Conservation (phyloP, 1,140 invertebrate genomes). For the Gryllus bimaculatus region DNA sequence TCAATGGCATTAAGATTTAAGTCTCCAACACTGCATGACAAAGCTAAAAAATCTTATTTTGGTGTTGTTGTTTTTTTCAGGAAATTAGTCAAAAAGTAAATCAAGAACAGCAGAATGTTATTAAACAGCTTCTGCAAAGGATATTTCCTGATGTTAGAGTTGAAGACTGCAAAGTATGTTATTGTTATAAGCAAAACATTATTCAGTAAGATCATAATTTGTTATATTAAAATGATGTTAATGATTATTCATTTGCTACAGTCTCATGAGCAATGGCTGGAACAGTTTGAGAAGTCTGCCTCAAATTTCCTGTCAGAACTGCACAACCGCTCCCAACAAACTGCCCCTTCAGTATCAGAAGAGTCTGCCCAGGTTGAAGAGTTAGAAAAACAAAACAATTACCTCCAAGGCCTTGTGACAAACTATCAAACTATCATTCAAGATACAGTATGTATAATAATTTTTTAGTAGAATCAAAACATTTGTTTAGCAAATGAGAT, state of each 20-base stretch:
- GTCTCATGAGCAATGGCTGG: conserved; percentile 42
- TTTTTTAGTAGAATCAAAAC: too few relatives aligned
- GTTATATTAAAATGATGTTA: too few relatives aligned
- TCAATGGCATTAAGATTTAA: too few relatives aligned
- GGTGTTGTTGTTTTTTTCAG: conserved; percentile 30
- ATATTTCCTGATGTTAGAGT: conserved; percentile 49
- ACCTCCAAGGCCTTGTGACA: conserved; percentile 51
- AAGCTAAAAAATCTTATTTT: too few relatives aligned
- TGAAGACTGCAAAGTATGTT: conserved; percentile 23
- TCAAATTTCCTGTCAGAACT: conserved; percentile 7
- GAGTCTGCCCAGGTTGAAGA: conserved; percentile 29
- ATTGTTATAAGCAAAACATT: not conserved
- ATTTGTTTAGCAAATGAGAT: too few relatives aligned
- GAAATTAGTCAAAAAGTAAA: conserved; percentile 39
- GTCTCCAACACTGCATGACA: too few relatives aligned
- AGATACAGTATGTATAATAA: conserved; percentile 51
- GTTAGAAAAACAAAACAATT: conserved; percentile 44
- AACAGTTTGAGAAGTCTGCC: conserved; percentile 37
- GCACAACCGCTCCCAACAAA: not conserved
- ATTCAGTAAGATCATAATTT: not conserved
- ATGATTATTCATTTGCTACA: conserved; percentile 9
- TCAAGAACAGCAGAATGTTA: conserved; percentile 42
- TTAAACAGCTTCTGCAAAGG: conserved; percentile 45
- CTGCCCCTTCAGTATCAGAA: conserved; percentile 1
- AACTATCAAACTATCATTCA: conserved; percentile 65